Evolutionary conservation across 2,113 vertebrate genomes (phyloP).

Genomic region (Lonchura striata): DNA sequence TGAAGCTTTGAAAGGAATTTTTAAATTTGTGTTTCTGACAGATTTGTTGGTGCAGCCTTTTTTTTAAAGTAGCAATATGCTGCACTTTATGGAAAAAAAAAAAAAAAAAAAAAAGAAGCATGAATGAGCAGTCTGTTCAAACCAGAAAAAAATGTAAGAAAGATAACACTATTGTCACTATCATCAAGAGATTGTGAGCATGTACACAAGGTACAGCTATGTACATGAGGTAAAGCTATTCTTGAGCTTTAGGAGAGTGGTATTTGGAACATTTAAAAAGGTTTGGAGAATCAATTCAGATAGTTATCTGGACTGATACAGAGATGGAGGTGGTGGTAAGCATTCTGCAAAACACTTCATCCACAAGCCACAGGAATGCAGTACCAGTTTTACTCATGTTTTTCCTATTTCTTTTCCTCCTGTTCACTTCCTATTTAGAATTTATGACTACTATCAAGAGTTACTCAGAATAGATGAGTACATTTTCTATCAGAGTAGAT

Average conservation of each 20-base stretch:
- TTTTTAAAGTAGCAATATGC: background rate
- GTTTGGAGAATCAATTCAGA: background rate
- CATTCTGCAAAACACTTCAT: background rate
- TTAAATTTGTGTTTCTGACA: background rate
- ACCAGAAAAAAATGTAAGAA: background rate
- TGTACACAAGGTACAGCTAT: background rate
- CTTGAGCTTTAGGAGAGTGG: background rate
- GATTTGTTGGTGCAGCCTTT: background rate
- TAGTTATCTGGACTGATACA: background rate
- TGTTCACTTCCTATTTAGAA: background rate
- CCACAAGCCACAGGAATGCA: background rate
- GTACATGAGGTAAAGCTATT: background rate
- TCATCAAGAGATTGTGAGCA: background rate
- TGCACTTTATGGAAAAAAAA: background rate
- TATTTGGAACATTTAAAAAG: background rate
- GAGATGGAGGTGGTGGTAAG: background rate
- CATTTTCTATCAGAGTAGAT: background rate
- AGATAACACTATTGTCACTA: background rate
- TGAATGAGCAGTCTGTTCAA: slow-evolving; percentile 3
- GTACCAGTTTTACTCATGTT: background rate
- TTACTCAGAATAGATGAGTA: background rate
- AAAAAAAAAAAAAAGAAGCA: background rate
- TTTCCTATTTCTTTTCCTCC: background rate
- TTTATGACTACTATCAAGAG: background rate
- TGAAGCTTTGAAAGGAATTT: background rate